Base-by-base conservation (phyloP, 1,140 invertebrate genomes). In the Kradibia gibbosae region DNA sequence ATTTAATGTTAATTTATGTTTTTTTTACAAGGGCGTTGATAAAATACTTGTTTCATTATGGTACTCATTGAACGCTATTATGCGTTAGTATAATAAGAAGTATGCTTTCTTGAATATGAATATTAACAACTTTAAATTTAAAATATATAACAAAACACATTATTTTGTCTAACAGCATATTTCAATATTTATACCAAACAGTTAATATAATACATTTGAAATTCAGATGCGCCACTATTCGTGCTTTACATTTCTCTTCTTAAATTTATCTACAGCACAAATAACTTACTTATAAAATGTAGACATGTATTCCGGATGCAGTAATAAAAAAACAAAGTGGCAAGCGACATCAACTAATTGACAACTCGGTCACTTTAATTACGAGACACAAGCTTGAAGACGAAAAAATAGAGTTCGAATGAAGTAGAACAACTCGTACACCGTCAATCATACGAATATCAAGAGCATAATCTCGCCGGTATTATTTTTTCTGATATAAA, bases 141-240 rank as follows among this genome's bases (percentile, higher is more conserved):
- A 65, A 65, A 65, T 65, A 65, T 34, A 36, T 65, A 25, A 57
- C n/a, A 25, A 65, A 65, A 20, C 4, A 17, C 62, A 65, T 65
- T 34, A 20, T 53, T 53, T 53, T 53, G 10, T 20, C 50, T 53
- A 17, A 53, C 50, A 20, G 50, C 50, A 53, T 20, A 20, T 20
- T 53, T 53, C 50, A 53, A 53, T 53, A 17, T 53, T 53, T 20
- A 11, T 3, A 48, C 15, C 50, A 31, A 65, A 65, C 34, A 5
- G 36, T 36, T 65, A 36, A 31, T 65, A 20, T 3, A 67, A 67
- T 67, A 67, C 3, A 67, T 39, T 67, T 39, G 17, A 67, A 67
- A 22, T 39, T n/a, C 34, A 39, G 5, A 67, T 39, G 36, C 11
- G 34, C n/a, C 34, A 20, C 50, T 20, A 67, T 17, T 67, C 15